Percentiles rank a stretch among this genome's conserved stretches.
Conservation (phyloP, 2,113 vertebrate species). For the Syrrhaptes paradoxus region DNA sequence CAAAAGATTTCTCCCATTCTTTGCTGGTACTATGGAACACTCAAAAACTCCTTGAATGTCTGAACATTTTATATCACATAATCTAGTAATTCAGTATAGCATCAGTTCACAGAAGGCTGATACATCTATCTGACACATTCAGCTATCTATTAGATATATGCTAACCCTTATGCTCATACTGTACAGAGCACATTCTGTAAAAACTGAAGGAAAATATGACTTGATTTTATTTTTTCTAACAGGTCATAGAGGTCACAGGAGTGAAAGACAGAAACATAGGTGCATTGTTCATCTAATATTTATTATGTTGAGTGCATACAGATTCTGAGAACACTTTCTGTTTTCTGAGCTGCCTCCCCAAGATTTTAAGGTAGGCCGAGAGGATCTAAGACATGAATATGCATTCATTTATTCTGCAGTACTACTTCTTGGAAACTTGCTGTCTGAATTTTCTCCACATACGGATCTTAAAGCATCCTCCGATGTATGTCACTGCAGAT, state of each 20-base stretch:
- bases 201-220: constrained; percentile 28
- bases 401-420: not conserved
- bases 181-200: constrained; percentile 16
- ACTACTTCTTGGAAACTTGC: not conserved
- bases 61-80: constrained; percentile 30
- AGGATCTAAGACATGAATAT: not conserved
- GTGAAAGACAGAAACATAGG: constrained; percentile 11
- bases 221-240: constrained; percentile 40
- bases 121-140: constrained; percentile 48
- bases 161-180: constrained; percentile 14
- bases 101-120: constrained; percentile 45
- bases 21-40: not conserved
- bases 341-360: not conserved
- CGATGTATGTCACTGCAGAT: not conserved
- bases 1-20: not conserved
- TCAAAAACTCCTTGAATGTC: constrained; percentile 20
- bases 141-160: constrained; percentile 36
- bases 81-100: constrained; percentile 43
- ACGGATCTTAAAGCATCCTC: not conserved
- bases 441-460: not conserved
- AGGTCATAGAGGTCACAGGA: not conserved
- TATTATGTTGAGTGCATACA: not conserved
- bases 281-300: constrained; percentile 31
- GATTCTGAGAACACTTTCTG: not conserved
- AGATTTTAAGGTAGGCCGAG: not conserved